These are phyloP conservation scores for Muscicapa striata DNA, from an alignment of 2,797 vertebrate genomes.

Conservation along the genomic window DNA sequence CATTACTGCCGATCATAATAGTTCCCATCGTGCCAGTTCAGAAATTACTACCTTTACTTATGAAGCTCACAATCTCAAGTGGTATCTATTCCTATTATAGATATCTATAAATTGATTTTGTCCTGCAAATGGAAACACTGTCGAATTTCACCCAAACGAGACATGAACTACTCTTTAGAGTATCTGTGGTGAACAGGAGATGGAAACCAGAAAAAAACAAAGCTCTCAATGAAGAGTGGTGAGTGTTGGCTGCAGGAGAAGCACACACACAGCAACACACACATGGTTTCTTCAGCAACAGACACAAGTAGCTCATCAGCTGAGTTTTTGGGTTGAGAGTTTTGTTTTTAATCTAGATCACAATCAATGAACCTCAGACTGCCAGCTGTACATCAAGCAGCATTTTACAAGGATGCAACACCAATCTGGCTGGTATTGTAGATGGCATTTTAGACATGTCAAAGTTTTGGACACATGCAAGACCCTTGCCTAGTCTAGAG, in stretches of 20 bases:
- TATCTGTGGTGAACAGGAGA: neutral
- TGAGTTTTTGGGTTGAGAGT: neutral
- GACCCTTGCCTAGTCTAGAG: neutral
- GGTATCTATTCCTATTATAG: neutral
- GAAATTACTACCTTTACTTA: neutral
- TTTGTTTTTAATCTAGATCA: neutral
- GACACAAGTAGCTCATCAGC: neutral
- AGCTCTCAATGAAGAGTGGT: neutral
- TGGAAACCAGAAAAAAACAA: neutral
- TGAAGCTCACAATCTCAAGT: neutral
- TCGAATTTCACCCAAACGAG: neutral
- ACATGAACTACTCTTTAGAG: neutral
- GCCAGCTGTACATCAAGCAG: neutral
- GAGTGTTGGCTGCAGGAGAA: neutral
- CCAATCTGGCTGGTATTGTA: neutral
- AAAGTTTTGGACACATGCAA: neutral
- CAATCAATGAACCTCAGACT: neutral
- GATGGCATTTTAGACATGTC: neutral
- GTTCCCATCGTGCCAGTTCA: neutral
- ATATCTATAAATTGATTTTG: neutral
- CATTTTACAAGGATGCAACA: neutral
- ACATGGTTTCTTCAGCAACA: neutral
- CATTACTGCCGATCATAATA: neutral
- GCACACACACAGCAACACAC: neutral
- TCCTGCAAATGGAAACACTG: neutral